Conservation (phyloP, 2,113 vertebrate genomes). For the Colossoma macropomum region DNA sequence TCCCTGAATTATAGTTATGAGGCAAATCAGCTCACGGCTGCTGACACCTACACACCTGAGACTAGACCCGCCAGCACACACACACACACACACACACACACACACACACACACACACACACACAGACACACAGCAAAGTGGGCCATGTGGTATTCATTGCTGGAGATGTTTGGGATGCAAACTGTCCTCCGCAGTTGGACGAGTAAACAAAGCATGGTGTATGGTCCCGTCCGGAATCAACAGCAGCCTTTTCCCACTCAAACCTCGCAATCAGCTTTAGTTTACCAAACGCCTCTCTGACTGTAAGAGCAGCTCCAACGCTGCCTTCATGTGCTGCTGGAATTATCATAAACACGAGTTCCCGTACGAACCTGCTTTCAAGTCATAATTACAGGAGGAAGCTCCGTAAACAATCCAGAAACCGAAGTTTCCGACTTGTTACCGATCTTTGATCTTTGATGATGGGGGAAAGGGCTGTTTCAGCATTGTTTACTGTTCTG, state of each 20-base stretch:
- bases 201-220: neutral
- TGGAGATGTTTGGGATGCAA: neutral
- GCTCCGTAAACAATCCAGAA: too few relatives aligned
- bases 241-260: neutral
- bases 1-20: neutral
- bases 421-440: too few relatives aligned
- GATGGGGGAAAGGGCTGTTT: too few relatives aligned
- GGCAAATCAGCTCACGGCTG: neutral
- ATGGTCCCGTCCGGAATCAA: too few relatives aligned
- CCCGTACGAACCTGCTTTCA: too few relatives aligned
- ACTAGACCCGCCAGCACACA: neutral
- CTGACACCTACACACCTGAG: conserved; percentile 1
- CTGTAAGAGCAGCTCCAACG: neutral
- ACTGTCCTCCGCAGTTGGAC: neutral
- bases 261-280: neutral
- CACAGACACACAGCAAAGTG: neutral
- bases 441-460: too few relatives aligned
- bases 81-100: neutral
- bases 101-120: conserved; percentile 7
- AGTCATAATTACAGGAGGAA: too few relatives aligned
- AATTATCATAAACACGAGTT: neutral
- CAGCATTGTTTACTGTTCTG: too few relatives aligned
- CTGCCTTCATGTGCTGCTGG: neutral
- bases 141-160: neutral
- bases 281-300: neutral